Evolutionary conservation across 2,113 vertebrate genomes (phyloP).

Genomic region (Saccopteryx bilineata): DNA sequence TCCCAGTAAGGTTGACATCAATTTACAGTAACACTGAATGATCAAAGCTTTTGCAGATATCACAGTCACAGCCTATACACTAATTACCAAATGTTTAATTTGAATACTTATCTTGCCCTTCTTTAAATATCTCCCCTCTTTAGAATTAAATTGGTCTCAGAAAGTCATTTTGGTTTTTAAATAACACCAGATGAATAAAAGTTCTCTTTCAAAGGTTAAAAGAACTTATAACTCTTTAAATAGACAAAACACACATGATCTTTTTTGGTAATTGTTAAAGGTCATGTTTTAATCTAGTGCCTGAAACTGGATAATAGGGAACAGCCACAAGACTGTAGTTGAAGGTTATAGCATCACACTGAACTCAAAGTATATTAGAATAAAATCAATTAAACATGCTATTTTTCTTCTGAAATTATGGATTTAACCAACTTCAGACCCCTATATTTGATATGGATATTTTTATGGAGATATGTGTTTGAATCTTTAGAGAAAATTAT

Average conservation of each 20-base stretch:
- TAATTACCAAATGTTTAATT: slow-evolving; percentile 62
- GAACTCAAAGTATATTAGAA: slow-evolving; percentile 56
- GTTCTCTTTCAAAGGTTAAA: slow-evolving; percentile 79
- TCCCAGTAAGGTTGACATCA: slow-evolving; percentile 57
- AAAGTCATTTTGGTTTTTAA: slow-evolving; percentile 77
- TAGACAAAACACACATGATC: slow-evolving; percentile 77
- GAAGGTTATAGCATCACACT: slow-evolving; percentile 70
- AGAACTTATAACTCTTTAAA: slow-evolving; percentile 75
- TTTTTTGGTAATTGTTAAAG: slow-evolving; percentile 79
- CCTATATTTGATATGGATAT: not conserved
- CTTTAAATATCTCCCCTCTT: slow-evolving; percentile 72
- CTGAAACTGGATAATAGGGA: slow-evolving; percentile 72
- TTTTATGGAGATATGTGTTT: not conserved
- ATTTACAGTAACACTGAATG: not conserved
- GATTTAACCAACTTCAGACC: not conserved
- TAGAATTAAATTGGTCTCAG: slow-evolving; percentile 74
- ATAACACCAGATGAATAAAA: slow-evolving; percentile 72
- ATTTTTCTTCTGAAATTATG: slow-evolving; percentile 64
- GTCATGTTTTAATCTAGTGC: slow-evolving; percentile 76
- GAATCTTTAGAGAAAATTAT: not conserved
- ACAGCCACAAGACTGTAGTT: slow-evolving; percentile 46
- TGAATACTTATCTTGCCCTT: slow-evolving; percentile 64
- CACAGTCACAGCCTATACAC: slow-evolving; percentile 3
- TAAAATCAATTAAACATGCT: slow-evolving; percentile 68
- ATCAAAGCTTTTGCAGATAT: slow-evolving; percentile 66